phyloP scores from a whole-genome alignment of 1,140 invertebrate genomes.

The Ridgeia piscesae region DNA sequence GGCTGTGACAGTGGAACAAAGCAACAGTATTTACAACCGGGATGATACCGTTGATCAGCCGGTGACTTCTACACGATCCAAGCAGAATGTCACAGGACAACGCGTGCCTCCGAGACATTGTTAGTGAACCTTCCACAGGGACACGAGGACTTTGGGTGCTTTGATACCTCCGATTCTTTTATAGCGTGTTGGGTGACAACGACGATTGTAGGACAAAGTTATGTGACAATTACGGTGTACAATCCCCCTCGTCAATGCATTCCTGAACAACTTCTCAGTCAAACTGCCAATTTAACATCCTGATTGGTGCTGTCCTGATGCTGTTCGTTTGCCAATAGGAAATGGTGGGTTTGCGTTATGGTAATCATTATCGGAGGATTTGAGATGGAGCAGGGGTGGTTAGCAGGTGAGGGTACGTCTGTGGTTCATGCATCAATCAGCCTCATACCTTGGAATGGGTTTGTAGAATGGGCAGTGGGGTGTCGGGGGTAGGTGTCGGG shows the following conservation, averaged over 20 bases:
- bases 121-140: not conserved
- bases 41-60: not conserved
- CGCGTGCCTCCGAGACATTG: not conserved
- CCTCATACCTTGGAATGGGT: too few relatives aligned
- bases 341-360: not conserved
- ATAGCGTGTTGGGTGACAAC: not conserved
- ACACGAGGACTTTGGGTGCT: not conserved
- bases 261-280: not conserved
- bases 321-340: not conserved
- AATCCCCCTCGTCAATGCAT: slow-evolving; percentile 3
- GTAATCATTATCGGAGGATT: not conserved
- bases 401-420: not conserved
- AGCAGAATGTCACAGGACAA: not conserved
- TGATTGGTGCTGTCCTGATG: not conserved
- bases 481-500: not conserved
- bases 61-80: not conserved
- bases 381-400: not conserved
- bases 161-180: not conserved
- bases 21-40: not conserved
- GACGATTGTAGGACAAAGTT: not conserved
- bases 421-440: not conserved
- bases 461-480: not conserved
- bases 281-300: not conserved
- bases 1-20: not conserved
- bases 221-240: not conserved